Percentiles rank a stretch among this genome's conserved stretches.
phyloP scores from a whole-genome alignment of 1,140 invertebrate species.

The Drepana arcuata region DNA sequence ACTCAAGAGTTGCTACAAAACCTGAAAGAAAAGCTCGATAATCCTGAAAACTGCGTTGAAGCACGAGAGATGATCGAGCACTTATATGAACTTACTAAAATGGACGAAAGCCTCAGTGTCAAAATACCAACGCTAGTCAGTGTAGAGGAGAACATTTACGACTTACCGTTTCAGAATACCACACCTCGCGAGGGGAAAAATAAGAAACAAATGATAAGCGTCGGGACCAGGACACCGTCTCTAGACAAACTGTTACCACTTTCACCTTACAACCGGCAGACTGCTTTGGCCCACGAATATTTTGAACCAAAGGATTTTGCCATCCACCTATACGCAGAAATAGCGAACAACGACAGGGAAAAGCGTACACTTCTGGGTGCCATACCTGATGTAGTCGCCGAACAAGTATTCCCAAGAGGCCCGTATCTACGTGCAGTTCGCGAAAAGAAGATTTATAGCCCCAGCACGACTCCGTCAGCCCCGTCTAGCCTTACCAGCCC shows the following conservation, averaged over 20 bases:
- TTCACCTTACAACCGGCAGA: constrained; percentile 67
- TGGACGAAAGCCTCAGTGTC: constrained; percentile 79
- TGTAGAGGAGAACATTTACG: constrained; percentile 78
- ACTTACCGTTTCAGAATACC: constrained; percentile 72
- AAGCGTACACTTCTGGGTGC: constrained; percentile 44
- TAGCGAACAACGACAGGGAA: constrained; percentile 67
- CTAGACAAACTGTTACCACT: constrained; percentile 74
- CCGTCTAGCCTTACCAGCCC: not conserved
- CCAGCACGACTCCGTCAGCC: constrained; percentile 1
- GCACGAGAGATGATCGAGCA: constrained; percentile 85
- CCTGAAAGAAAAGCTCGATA: constrained; percentile 78
- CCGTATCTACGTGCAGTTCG: constrained; percentile 57
- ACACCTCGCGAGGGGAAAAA: constrained; percentile 46
- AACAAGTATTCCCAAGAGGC: constrained; percentile 47
- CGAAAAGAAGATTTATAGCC: constrained; percentile 33
- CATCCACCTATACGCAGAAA: constrained; percentile 81
- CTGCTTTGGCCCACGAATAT: constrained; percentile 78
- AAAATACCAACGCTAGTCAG: constrained; percentile 48
- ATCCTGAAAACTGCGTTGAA: constrained; percentile 81
- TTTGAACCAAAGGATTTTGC: constrained; percentile 79
- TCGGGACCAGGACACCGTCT: constrained; percentile 76
- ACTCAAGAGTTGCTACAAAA: constrained; percentile 81
- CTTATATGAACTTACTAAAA: constrained; percentile 83
- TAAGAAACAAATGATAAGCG: constrained; percentile 69
- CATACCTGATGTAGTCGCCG: constrained; percentile 51